Conservation (phyloP, 2,797 vertebrate genomes). For the Sebastes itinus region DNA sequence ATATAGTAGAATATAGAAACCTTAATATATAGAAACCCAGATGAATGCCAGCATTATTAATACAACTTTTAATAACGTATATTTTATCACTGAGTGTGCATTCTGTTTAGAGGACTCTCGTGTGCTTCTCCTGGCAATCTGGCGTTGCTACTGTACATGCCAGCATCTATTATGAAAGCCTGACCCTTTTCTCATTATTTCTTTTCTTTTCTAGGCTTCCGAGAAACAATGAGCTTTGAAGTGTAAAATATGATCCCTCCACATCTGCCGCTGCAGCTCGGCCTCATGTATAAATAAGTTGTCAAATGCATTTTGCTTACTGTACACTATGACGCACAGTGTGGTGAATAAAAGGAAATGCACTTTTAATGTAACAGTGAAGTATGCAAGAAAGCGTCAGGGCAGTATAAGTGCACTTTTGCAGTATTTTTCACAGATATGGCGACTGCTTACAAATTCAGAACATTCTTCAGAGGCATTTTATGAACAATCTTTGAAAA, state of each 20-base stretch:
- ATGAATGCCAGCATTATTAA: not conserved
- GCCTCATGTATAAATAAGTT: slow-evolving; percentile 45
- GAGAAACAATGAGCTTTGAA: slow-evolving; percentile 68
- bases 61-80: not conserved
- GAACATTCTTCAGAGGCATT: not conserved
- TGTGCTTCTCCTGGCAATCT: slow-evolving; percentile 1
- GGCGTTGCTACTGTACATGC: not conserved
- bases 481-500: not conserved
- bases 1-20: not conserved
- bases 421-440: not conserved
- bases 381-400: not conserved
- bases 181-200: slow-evolving; percentile 38
- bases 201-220: slow-evolving; percentile 30
- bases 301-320: slow-evolving; percentile 27
- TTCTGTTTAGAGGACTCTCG: slow-evolving; percentile 3
- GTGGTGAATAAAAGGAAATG: not conserved
- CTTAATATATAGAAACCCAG: not conserved
- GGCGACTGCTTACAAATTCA: not conserved
- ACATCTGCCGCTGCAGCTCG: slow-evolving; percentile 27
- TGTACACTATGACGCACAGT: not conserved
- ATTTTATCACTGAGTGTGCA: not conserved
- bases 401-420: not conserved
- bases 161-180: slow-evolving; percentile 47
- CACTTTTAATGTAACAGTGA: not conserved
- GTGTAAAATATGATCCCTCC: slow-evolving; percentile 56